Percentiles rank a stretch among this genome's conserved stretches.
Conservation (phyloP, 2,888 invertebrate genomes). For the Phortica magna region DNA sequence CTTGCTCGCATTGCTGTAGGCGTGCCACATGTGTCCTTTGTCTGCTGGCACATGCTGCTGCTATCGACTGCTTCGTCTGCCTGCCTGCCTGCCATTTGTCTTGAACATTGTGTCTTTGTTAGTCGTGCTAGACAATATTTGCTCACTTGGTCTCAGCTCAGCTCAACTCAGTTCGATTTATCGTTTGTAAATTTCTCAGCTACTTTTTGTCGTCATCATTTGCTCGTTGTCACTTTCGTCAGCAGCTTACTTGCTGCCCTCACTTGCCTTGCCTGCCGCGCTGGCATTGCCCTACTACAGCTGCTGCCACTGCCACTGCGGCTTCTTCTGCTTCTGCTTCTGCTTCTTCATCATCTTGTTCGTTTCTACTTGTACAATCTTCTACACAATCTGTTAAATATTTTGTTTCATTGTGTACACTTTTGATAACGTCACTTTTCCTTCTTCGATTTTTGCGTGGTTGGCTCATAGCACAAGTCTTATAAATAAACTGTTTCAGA, state of each 20-base stretch:
- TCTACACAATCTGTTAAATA: constrained; percentile 26
- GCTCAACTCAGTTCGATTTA: neutral
- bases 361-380: neutral
- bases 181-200: neutral
- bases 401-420: constrained; percentile 31
- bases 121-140: constrained; percentile 20
- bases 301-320: constrained; percentile 34
- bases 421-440: neutral
- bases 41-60: constrained; percentile 26
- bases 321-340: constrained; percentile 8
- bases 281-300: neutral
- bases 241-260: neutral
- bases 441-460: neutral
- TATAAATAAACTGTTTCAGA: neutral
- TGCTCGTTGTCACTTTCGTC: constrained; percentile 45
- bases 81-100: constrained; percentile 29
- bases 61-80: constrained; percentile 22
- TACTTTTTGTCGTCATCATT: constrained; percentile 43
- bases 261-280: neutral
- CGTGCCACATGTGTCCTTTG: constrained; percentile 8
- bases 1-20: neutral
- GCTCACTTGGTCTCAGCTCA: neutral
- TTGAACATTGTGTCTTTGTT: constrained; percentile 26
- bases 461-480: neutral
- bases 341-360: neutral